These are phyloP conservation scores for Acrocephalus scirpaceus DNA, from an alignment of 2,797 vertebrate species.

Conservation along the genomic window DNA sequence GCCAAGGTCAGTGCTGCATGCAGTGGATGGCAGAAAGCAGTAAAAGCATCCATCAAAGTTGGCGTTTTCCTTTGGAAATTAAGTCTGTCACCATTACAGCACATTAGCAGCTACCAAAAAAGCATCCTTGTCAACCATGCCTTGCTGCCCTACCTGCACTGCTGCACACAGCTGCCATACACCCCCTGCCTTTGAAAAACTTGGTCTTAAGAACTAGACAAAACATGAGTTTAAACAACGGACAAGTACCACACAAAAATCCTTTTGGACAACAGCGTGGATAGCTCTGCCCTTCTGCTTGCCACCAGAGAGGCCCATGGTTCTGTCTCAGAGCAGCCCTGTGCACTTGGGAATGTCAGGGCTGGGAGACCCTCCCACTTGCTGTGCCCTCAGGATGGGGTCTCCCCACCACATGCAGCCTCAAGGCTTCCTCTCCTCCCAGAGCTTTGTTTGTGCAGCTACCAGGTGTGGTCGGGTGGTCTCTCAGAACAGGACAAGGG, in stretches of 20 bases:
- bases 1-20: background rate
- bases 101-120: background rate
- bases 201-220: background rate
- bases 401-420: accelerated
- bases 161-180: background rate
- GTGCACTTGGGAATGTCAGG: background rate
- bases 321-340: background rate
- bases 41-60: background rate
- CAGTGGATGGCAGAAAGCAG: background rate
- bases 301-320: accelerated
- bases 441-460: background rate
- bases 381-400: background rate
- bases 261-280: accelerated
- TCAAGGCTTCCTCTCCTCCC: background rate
- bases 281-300: background rate
- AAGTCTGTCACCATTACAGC: background rate
- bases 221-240: background rate
- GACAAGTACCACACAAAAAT: background rate
- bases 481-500: background rate
- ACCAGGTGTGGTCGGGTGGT: background rate
- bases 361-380: background rate
- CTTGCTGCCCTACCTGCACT: background rate
- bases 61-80: background rate
- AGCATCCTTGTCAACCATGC: background rate
- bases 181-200: background rate